Evolutionary conservation across 2,113 vertebrate species (phyloP), one percentile per base, ranked within the genome.

Genomic region (Miniopterus natalensis): DNA sequence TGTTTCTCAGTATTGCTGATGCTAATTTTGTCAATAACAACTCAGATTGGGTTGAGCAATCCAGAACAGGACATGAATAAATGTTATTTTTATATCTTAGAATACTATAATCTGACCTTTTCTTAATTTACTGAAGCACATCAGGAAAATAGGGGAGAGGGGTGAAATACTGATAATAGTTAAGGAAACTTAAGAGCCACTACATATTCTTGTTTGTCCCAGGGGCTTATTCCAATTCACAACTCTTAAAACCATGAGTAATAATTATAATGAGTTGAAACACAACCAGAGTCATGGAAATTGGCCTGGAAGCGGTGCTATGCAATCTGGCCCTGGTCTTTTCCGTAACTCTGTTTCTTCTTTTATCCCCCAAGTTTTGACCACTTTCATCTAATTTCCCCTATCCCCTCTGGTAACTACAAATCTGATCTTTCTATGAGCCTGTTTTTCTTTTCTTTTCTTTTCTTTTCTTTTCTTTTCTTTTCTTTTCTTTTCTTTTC

Each of bases 71-170:
- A 0, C 17, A 77, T 45, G 2, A 86, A 36, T 73, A 81, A 61
- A 85, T 93, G 42, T 59, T 79, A 65, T 59, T 71, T 89, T 68
- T 95, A 75, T 31, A 88, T 88, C 47, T 85, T 36, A 89, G n/a
- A 68, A 63, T 40, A 55, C 55, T 66, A 21, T 49, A 40, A 81
- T 71, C 13, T 71, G 20, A 40, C 36, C 2, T 95, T 65, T 93
- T 75, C 25, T 94, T 7, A 45, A 78, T 93, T 94, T 84, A 90
- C 55, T 74, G 15, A 71, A 29, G 21, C 25, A 92, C n/a, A 36
- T 36, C 40, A 23, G 27, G 36, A 45, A 74, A 79, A 85, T 6
- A 31, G 8, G 18, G 18, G 4, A 91, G 23, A 59, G 1, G 31
- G 10, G 0, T 42, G 12, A 86, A 79, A 81, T 81, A 53, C 1